phyloP scores from a whole-genome alignment of 1,140 invertebrate genomes.

The Drosophila grimshawi region DNA sequence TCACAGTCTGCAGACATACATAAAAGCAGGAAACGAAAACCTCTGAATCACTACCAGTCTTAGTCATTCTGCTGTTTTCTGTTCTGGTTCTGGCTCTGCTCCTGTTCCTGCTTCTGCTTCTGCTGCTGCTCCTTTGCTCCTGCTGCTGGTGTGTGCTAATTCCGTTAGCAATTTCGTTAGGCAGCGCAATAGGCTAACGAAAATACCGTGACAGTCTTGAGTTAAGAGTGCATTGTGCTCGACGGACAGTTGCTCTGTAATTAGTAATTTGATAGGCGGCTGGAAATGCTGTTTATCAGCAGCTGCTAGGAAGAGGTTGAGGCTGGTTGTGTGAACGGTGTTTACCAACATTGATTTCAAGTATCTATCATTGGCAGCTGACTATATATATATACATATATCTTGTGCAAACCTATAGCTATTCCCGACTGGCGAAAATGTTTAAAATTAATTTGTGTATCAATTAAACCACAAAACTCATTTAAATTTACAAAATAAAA shows the following conservation, averaged over 20 bases:
- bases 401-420: too few relatives aligned
- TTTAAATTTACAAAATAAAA: too few relatives aligned
- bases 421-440: too few relatives aligned
- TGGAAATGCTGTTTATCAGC: background rate
- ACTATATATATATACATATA: too few relatives aligned
- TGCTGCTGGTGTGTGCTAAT: slow-evolving; percentile 67
- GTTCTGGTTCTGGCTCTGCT: slow-evolving; percentile 1
- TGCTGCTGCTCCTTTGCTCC: slow-evolving; percentile 4
- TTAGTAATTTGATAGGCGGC: too few relatives aligned
- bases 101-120: background rate
- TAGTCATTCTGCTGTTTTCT: slow-evolving; percentile 20
- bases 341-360: too few relatives aligned
- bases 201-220: slow-evolving; percentile 16
- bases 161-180: slow-evolving; percentile 76
- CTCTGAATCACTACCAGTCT: slow-evolving; percentile 36
- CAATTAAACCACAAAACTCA: too few relatives aligned
- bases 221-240: too few relatives aligned
- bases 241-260: slow-evolving; percentile 27
- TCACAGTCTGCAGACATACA: background rate
- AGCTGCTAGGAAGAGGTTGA: too few relatives aligned
- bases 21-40: slow-evolving; percentile 12
- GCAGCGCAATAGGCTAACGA: slow-evolving; percentile 37
- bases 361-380: too few relatives aligned
- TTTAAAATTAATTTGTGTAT: too few relatives aligned
- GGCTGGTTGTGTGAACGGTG: too few relatives aligned